Conservation (phyloP, 2,888 invertebrate genomes). For the Harpagoxenus sublaevis region DNA sequence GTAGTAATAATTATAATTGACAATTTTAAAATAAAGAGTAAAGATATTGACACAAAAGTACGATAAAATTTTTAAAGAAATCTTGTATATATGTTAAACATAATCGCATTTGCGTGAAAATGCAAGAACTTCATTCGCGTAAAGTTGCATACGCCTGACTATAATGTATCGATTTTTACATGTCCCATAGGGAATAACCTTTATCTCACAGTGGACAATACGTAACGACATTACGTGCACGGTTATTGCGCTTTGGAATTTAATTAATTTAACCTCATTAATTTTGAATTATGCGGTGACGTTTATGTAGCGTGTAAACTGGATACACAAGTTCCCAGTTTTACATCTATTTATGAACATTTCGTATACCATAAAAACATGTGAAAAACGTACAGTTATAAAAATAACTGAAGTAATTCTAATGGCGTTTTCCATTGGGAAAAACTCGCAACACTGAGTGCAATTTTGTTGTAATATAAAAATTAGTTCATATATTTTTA, state of each 20-base stretch:
- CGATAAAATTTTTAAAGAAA: not conserved
- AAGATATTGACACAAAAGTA: not conserved
- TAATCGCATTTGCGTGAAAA: not conserved
- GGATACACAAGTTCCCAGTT: not conserved
- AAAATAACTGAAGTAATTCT: not conserved
- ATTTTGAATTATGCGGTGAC: conserved; percentile 62
- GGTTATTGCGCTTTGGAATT: conserved; percentile 73
- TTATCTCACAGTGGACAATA: conserved; percentile 64
- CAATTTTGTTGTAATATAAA: too few relatives aligned
- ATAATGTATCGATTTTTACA: conserved; percentile 61
- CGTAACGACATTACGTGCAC: conserved; percentile 70
- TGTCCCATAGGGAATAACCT: conserved; percentile 68
- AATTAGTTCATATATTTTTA: too few relatives aligned
- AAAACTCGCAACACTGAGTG: too few relatives aligned
- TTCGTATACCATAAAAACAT: conserved; percentile 3
- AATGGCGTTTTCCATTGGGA: too few relatives aligned
- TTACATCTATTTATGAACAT: not conserved
- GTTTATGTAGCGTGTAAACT: conserved; percentile 17
- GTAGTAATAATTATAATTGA: not conserved
- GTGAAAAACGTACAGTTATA: not conserved
- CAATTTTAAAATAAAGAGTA: not conserved
- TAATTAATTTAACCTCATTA: conserved; percentile 78
- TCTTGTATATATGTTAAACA: not conserved
- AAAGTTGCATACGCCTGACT: conserved; percentile 33
- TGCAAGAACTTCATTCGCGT: not conserved